A percentile compares a stretch with the other conserved stretches of the same genome.
Evolutionary conservation across 2,113 vertebrate species (phyloP).

Genomic region (Eclectus roratus): DNA sequence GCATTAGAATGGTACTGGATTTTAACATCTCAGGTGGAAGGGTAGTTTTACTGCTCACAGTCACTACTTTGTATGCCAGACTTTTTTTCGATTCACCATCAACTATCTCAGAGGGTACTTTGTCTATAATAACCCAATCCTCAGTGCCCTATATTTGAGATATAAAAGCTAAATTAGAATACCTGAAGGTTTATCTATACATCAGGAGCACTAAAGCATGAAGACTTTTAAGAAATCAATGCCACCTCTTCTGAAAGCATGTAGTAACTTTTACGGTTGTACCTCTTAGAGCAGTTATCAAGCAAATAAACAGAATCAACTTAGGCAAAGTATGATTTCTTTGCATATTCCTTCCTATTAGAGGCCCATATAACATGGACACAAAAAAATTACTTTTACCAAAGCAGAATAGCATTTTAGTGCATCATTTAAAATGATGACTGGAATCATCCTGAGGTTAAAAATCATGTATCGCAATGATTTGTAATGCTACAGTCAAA

Average conservation of each 20-base stretch:
- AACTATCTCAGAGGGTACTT: constrained; percentile 87
- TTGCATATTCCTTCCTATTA: neutral
- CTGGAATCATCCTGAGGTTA: neutral
- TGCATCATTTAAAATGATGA: neutral
- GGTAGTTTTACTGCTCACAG: constrained; percentile 78
- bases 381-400: neutral
- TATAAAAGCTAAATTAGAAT: constrained; percentile 87
- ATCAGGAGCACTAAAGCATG: constrained; percentile 58
- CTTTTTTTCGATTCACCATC: constrained; percentile 80
- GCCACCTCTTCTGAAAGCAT: neutral
- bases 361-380: neutral
- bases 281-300: neutral
- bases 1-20: constrained; percentile 69
- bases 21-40: constrained; percentile 74
- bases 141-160: constrained; percentile 87
- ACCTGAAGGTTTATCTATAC: constrained; percentile 30
- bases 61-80: constrained; percentile 81
- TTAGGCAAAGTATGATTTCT: neutral
- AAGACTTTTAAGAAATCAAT: constrained; percentile 47
- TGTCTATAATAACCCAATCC: constrained; percentile 87
- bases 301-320: neutral
- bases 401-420: neutral
- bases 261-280: neutral
- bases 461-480: neutral
- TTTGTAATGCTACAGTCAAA: neutral